Base-by-base conservation (phyloP, 2,888 invertebrate genomes). In the Cylindroiulus punctatus region DNA sequence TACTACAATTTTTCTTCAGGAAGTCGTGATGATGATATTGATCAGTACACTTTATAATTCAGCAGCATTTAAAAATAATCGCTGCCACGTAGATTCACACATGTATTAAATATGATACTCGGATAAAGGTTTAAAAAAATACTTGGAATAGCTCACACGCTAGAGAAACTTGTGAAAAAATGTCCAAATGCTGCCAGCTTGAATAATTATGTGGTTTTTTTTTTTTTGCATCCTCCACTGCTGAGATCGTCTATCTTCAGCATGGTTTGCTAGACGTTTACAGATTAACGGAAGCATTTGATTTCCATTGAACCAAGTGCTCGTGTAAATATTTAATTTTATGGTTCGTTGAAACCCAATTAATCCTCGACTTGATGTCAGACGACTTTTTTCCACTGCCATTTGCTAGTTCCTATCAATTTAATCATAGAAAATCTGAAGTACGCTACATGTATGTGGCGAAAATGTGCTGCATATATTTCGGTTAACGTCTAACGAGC, bases 301-400 rank as follows among this genome's bases (percentile, higher is more conserved):
- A n/a, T 5, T 19, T 52, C n/a, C 19, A n/a, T 52, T 52, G n/a
- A 52, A n/a, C 52, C n/a, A 52, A 52, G 2, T 17, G 19, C 52
- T 17, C 36, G 2, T 36, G 36, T 52, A 52, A 52, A n/a, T 17
- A 52, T 52, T 52, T 52, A 17, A 52, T 52, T 52, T 52, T 52
- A 52, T 52, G 52, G 52, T n/a, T 52, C 52, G 52, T 52, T 52
- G 52, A 52, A 52, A 19, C 52, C 52, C n/a, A 52, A n/a, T 52
- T 52, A 52, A 52, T 5, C 19, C 52, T 52, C 19, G n/a, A 52
- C n/a, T 52, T 19, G 52, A 17, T 52, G 19, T 52, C 5, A 19
- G 17, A n/a, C 17, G n/a, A 52, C 52, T 17, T 52, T 36, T 52
- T 52, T 52, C 19, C 52, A 17, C 17, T 5, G 19, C 52, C 52